Conservation (phyloP, 92 coral and sea anemone species). For the Bergia puertoricense region DNA sequence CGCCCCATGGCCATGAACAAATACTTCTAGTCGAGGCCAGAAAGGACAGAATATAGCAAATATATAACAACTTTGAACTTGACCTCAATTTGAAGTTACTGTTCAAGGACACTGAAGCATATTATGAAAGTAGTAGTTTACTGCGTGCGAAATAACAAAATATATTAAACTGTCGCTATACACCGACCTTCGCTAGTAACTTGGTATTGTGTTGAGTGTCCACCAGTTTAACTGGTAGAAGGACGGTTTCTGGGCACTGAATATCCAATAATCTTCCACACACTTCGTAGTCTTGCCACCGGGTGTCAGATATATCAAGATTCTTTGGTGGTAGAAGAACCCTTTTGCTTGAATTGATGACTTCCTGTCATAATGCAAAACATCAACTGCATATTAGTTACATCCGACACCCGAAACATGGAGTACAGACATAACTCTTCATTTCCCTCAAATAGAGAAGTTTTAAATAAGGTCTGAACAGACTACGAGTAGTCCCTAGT, state of each 20-base stretch:
- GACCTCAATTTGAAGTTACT: too few species aligned
- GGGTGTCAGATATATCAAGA: conserved; percentile 64
- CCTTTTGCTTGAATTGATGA: conserved; percentile 60
- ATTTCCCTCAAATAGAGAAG: too few species aligned
- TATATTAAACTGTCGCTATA: background rate
- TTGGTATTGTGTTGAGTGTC: conserved; percentile 46
- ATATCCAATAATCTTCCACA: conserved; percentile 57
- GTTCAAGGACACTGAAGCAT: too few species aligned
- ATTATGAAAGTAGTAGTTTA: background rate
- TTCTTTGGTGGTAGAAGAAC: conserved; percentile 59
- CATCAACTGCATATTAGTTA: background rate
- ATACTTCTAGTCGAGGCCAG: too few species aligned
- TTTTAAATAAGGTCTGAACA: too few species aligned
- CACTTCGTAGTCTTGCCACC: conserved; percentile 78
- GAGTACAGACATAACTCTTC: background rate
- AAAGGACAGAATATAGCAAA: too few species aligned
- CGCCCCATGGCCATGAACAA: too few species aligned
- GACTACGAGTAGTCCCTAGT: too few species aligned
- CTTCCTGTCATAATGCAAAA: conserved; percentile 42
- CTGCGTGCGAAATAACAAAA: too few species aligned
- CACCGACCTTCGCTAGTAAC: conserved; percentile 81
- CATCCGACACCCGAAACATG: background rate
- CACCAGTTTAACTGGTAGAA: conserved; percentile 71
- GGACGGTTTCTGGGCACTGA: conserved; percentile 61
- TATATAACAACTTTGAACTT: too few species aligned